phyloP scores from a whole-genome alignment of 2,113 vertebrate genomes.

The Gymnocephalus cernua region DNA sequence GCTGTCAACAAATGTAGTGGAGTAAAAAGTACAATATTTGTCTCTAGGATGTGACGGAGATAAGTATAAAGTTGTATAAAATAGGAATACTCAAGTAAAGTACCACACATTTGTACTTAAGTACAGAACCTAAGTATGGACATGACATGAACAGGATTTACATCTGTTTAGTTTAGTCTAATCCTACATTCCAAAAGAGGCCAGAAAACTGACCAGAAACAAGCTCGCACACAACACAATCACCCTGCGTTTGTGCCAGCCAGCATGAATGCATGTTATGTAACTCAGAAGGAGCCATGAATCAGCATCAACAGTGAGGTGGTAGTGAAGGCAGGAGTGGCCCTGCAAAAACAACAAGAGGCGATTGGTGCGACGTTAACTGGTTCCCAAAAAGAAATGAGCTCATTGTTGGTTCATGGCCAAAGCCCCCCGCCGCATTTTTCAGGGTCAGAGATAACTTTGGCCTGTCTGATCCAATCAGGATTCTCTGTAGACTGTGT shows the following conservation, averaged over 20 bases:
- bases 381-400: constrained; percentile 76
- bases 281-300: constrained; percentile 73
- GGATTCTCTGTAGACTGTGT: constrained; percentile 45
- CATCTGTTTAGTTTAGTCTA: constrained; percentile 3
- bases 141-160: background rate
- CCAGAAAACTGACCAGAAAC: constrained; percentile 35
- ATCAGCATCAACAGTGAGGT: constrained; percentile 71
- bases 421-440: constrained; percentile 79
- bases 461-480: constrained; percentile 76
- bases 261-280: constrained; percentile 68
- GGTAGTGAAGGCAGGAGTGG: constrained; percentile 29
- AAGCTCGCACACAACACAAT: constrained; percentile 27
- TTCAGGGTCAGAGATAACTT: constrained; percentile 81
- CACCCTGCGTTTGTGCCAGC: constrained; percentile 35
- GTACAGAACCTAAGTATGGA: background rate
- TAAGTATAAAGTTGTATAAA: background rate
- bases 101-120: background rate
- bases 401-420: constrained; percentile 81
- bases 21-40: background rate
- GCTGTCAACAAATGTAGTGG: background rate
- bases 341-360: constrained; percentile 69
- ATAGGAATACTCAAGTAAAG: background rate
- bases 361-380: constrained; percentile 60
- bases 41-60: background rate
- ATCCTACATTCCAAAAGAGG: constrained; percentile 35